phyloP scores from a whole-genome alignment of 2,113 vertebrate genomes.

The Sterrhoptilus dennistouni region DNA sequence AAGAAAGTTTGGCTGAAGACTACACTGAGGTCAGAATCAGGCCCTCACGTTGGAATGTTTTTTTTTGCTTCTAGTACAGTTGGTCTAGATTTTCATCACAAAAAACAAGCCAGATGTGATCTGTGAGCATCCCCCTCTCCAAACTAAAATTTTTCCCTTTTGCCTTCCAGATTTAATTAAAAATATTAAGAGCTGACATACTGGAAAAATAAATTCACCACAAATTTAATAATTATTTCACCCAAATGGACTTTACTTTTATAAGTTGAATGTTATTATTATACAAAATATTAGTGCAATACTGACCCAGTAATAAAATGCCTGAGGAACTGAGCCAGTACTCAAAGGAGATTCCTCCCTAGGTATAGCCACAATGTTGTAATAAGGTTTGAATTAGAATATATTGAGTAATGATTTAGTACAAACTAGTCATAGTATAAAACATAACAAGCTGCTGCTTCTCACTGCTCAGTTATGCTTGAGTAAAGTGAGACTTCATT shows the following conservation, averaged over 20 bases:
- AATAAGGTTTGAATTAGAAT: neutral
- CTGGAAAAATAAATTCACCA: neutral
- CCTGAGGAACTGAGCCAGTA: neutral
- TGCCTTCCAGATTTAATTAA: neutral
- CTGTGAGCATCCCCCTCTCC: neutral
- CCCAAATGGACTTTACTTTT: neutral
- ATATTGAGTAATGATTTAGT: neutral
- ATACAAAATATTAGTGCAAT: neutral
- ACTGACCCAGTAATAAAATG: neutral
- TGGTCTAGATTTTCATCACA: neutral
- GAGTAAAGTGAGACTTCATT: slow-evolving; percentile 67
- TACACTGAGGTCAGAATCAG: neutral
- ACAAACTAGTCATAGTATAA: neutral
- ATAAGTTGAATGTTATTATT: neutral
- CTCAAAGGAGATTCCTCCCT: neutral
- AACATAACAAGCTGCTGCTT: neutral
- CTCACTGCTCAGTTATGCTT: slow-evolving; percentile 46
- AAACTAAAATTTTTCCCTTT: neutral
- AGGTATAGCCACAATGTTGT: neutral
- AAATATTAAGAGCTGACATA: neutral
- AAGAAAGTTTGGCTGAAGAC: neutral
- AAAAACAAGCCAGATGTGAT: neutral
- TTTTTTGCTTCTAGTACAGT: neutral
- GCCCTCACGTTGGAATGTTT: neutral
- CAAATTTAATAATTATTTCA: neutral